phyloP scores from a whole-genome alignment of 1,140 invertebrate species.

The Drosophila quadrilineata region DNA sequence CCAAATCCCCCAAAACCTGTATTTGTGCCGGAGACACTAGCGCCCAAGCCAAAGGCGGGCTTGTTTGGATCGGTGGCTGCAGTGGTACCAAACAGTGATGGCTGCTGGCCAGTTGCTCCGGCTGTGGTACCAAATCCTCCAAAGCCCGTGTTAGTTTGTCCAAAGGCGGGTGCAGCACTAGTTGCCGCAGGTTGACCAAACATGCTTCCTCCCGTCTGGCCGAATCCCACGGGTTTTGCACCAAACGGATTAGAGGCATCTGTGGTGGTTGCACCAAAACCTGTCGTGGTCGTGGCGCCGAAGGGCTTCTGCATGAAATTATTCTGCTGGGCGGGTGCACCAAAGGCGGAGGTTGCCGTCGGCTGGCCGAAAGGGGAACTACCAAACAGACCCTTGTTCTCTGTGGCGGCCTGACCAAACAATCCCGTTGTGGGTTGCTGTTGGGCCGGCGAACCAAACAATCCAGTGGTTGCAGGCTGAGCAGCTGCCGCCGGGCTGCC shows the following conservation, averaged over 20 bases:
- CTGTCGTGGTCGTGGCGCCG: slow-evolving; percentile 83
- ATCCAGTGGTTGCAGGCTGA: slow-evolving; percentile 59
- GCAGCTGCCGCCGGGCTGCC: slow-evolving; percentile 66
- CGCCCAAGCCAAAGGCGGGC: slow-evolving; percentile 81
- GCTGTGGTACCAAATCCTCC: slow-evolving; percentile 75
- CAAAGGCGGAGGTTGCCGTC: slow-evolving; percentile 72
- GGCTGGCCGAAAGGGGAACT: slow-evolving; percentile 77
- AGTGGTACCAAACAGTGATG: slow-evolving; percentile 80
- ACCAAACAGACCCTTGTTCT: slow-evolving; percentile 71
- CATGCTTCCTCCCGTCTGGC: slow-evolving; percentile 60
- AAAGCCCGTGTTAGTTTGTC: slow-evolving; percentile 80
- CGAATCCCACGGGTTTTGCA: slow-evolving; percentile 76
- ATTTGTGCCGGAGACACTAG: slow-evolving; percentile 76
- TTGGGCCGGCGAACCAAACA: slow-evolving; percentile 80
- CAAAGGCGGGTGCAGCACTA: slow-evolving; percentile 79
- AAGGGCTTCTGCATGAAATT: slow-evolving; percentile 81
- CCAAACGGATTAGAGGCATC: slow-evolving; percentile 82
- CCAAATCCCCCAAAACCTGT: slow-evolving; percentile 82
- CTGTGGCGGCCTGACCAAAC: slow-evolving; percentile 80
- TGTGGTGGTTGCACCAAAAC: slow-evolving; percentile 83
- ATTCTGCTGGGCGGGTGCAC: slow-evolving; percentile 72
- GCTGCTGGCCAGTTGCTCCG: slow-evolving; percentile 62
- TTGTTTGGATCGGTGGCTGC: slow-evolving; percentile 83
- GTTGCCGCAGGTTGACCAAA: slow-evolving; percentile 70
- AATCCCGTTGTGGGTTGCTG: slow-evolving; percentile 63